Conservation (phyloP, 2,113 vertebrate species). For the Ctenomys sociabilis region DNA sequence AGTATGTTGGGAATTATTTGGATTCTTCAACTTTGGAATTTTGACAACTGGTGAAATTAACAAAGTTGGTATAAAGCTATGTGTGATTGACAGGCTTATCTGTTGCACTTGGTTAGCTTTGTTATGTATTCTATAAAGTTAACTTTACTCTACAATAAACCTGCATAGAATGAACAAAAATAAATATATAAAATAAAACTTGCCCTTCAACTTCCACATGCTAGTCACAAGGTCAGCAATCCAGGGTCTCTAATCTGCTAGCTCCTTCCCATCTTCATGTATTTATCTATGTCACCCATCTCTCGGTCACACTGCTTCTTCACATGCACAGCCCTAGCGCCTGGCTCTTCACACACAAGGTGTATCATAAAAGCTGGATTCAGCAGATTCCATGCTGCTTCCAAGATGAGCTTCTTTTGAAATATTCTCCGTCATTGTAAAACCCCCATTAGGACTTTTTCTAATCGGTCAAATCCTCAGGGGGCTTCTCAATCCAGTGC, state of each 20-base stretch:
- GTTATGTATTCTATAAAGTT: no score
- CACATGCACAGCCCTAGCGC: not conserved
- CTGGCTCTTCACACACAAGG: not conserved
- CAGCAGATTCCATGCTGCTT: not conserved
- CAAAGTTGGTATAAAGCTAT: no score
- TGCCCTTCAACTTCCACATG: not conserved
- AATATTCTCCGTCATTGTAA: not conserved
- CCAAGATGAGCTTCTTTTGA: not conserved
- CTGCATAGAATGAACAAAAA: no score
- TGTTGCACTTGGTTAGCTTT: no score
- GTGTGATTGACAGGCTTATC: no score
- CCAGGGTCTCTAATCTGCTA: not conserved
- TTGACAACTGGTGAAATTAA: no score
- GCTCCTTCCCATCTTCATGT: not conserved
- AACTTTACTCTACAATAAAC: no score
- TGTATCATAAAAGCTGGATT: not conserved
- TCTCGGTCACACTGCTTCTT: not conserved
- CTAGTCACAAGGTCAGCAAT: not conserved
- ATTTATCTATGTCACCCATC: not conserved
- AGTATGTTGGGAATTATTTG: no score
- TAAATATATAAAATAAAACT: not conserved
- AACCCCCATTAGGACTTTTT: not conserved
- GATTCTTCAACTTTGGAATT: no score
- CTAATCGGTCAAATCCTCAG: not conserved
- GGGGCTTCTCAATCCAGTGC: not conserved